phyloP scores from a whole-genome alignment of 2,888 invertebrate species.

The Epirrita christyi region DNA sequence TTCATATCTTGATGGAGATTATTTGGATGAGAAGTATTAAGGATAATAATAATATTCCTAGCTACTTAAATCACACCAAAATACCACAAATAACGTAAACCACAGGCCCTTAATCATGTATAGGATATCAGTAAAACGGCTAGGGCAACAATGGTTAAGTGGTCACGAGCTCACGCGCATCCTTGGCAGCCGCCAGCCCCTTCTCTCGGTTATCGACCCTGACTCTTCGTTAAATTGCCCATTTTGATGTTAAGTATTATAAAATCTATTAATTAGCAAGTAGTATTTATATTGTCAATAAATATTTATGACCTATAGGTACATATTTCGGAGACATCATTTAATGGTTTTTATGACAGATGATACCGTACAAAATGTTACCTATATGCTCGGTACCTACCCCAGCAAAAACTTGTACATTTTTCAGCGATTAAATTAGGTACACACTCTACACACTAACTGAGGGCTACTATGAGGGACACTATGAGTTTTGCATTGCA shows the following conservation, averaged over 20 bases:
- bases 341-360: not conserved
- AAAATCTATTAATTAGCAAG: slow-evolving; percentile 20
- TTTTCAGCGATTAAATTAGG: no score
- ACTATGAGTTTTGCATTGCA: no score
- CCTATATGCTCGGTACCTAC: no score
- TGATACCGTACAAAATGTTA: no score
- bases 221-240: slow-evolving; percentile 40
- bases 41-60: slow-evolving; percentile 4
- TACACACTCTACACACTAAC: no score
- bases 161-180: slow-evolving; percentile 77
- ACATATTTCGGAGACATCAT: not conserved
- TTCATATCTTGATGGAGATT: no score
- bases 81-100: slow-evolving; percentile 21
- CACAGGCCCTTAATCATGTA: slow-evolving; percentile 34
- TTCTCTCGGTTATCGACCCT: slow-evolving; percentile 74
- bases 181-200: slow-evolving; percentile 67
- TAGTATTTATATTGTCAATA: slow-evolving; percentile 12
- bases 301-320: not conserved
- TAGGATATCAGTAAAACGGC: slow-evolving; percentile 29
- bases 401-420: no score
- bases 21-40: no score
- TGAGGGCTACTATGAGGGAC: no score
- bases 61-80: not conserved
- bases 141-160: slow-evolving; percentile 58
- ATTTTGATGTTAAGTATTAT: slow-evolving; percentile 16